Evolutionary conservation across 1,140 invertebrate genomes (phyloP), one percentile per base, ranked within the genome.

Genomic region (Rhopalosiphum padi): DNA sequence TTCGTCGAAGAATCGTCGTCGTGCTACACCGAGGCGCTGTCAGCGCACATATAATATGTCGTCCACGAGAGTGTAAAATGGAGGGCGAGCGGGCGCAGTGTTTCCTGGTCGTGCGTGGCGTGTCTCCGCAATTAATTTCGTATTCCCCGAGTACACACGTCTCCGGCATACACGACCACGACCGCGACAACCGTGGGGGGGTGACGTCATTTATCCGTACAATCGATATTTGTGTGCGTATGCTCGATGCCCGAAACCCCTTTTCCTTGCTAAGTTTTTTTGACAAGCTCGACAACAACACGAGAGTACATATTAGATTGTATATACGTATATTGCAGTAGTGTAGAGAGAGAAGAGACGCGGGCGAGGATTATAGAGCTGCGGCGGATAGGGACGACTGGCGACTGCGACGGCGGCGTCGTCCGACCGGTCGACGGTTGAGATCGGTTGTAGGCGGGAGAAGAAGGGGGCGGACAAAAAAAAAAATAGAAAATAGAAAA

Each of bases 41-140:
- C 60, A 68, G 60, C 30, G 60, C 60, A 68, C 11, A n/a, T 11
- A 60, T 30, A 60, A 30, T 30, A 15, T 30, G 30, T 68, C 83
- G 83, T 43, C 30, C 30, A 30, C 60, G 11, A 30, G 15, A 77
- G 60, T n/a, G 60, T 77, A 77, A 77, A n/a, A 35, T n/a, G 30
- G 18, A 46, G 46, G 43, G 86, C 60, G n/a, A 77, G 30, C 55
- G 55, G 55, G 55, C 55, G 55, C 60, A 30, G 60, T 6, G 60
- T 60, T 90, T 43, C 5, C 55, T 30, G 53, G 55, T 91, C 90
- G 60, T 91, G 90, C 77, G 89, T 41, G 90, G 68, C 43, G n/a
- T 46, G 91, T 92, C 46, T 82, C 43, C 43, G 68, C 91, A 92
- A 92, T 92, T 92, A 92, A 92, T 92, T 85, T 51, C 46, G 91